Percentiles rank a stretch among this genome's conserved stretches.
Conservation (phyloP, 2,113 vertebrate species). For the Cariama cristata region DNA sequence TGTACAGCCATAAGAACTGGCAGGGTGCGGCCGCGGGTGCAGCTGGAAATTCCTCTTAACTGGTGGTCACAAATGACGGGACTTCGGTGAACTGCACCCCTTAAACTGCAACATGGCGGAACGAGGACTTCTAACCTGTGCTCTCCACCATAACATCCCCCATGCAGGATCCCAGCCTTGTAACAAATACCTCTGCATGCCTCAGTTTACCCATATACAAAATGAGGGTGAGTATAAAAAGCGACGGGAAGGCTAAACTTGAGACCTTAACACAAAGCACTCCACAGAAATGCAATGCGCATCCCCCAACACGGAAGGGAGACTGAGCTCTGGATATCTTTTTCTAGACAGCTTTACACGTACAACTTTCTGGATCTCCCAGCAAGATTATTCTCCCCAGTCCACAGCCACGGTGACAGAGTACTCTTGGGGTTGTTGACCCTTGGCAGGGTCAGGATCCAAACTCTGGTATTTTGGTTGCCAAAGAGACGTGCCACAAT, state of each 20-base stretch:
- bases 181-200: fast-evolving
- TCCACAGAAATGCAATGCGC: background rate
- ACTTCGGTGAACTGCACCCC: background rate
- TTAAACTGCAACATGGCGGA: background rate
- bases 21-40: slow-evolving; percentile 36
- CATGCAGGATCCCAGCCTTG: fast-evolving
- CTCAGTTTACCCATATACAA: background rate
- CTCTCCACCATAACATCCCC: background rate
- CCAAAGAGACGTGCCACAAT: background rate
- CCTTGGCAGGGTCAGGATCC: background rate
- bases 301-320: fast-evolving
- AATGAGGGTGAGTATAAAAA: background rate
- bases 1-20: background rate
- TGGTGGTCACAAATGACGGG: background rate
- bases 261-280: background rate
- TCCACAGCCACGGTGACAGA: background rate
- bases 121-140: background rate
- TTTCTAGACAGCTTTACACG: background rate
- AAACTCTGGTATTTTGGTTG: background rate
- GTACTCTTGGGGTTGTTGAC: background rate
- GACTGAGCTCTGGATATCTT: background rate
- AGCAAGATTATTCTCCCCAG: background rate
- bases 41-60: slow-evolving; percentile 50
- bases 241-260: background rate
- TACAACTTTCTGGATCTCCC: background rate